These are phyloP conservation scores for Platyura marginata DNA, from an alignment of 1,140 invertebrate species.

Conservation along the genomic window DNA sequence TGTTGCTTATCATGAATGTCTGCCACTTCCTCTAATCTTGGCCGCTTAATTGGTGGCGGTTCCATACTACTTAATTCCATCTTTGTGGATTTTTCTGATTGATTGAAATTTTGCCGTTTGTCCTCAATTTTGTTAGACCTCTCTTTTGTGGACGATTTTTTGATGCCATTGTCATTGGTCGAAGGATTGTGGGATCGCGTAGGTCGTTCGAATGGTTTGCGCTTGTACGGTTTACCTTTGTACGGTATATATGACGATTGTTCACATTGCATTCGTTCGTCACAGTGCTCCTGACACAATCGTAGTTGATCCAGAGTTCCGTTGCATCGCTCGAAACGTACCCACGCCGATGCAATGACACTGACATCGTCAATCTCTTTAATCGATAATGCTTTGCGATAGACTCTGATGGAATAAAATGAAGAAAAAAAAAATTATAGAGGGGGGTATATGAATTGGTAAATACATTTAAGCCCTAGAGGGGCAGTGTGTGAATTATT, in stretches of 20 bases:
- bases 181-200: not conserved
- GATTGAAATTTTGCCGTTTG: not conserved
- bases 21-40: not conserved
- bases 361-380: slow-evolving; percentile 7
- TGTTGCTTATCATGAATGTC: slow-evolving; percentile 6
- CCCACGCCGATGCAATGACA: slow-evolving; percentile 7
- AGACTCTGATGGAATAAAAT: slow-evolving; percentile 5
- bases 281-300: slow-evolving; percentile 6
- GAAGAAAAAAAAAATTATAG: not conserved
- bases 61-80: not conserved
- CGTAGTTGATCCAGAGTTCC: slow-evolving; percentile 6
- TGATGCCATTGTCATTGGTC: not conserved
- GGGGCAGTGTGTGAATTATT: no score
- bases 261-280: slow-evolving; percentile 1
- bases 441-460: no score
- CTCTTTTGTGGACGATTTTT: not conserved
- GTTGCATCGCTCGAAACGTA: slow-evolving; percentile 9
- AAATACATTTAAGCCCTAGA: no score
- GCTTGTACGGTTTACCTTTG: not conserved
- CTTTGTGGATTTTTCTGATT: not conserved
- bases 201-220: no score
- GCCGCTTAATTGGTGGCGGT: not conserved
- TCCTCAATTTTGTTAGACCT: not conserved
- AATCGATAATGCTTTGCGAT: slow-evolving; percentile 7
- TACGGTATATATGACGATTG: not conserved